phyloP scores from a whole-genome alignment of 2,888 invertebrate species.

The Nudaria mundana region DNA sequence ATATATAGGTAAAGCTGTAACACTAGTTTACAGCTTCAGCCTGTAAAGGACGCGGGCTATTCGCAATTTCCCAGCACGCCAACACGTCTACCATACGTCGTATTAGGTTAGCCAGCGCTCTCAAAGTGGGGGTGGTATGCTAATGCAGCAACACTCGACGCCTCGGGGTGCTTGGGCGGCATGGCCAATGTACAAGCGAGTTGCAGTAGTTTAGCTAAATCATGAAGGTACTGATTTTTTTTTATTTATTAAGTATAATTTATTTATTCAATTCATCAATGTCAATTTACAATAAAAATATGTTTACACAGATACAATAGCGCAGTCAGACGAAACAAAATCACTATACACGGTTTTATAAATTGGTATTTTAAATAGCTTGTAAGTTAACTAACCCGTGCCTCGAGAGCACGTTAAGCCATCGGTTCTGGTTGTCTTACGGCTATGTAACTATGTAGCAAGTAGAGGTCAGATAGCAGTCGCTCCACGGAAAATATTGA shows the following conservation, averaged over 20 bases:
- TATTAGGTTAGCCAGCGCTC: conserved; percentile 54
- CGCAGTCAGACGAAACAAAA: too few species aligned
- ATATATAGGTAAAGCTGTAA: conserved; percentile 1
- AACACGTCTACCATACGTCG: conserved; percentile 47
- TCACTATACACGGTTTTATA: too few species aligned
- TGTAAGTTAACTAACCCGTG: too few species aligned
- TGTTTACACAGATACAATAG: too few species aligned
- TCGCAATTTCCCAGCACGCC: conserved; percentile 46
- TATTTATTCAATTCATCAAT: not conserved
- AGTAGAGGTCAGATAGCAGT: too few species aligned
- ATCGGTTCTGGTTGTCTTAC: too few species aligned
- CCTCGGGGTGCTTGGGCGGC: conserved; percentile 30
- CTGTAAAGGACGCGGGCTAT: conserved; percentile 11
- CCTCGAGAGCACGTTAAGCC: too few species aligned
- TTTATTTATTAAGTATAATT: not conserved
- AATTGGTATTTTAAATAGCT: too few species aligned
- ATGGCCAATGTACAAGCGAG: not conserved
- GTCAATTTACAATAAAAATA: too few species aligned
- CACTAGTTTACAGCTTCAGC: conserved; percentile 4
- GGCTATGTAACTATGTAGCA: too few species aligned
- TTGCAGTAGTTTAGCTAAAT: conserved; percentile 13
- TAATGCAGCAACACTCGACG: conserved; percentile 49
- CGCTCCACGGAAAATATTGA: too few species aligned
- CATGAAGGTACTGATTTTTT: too few species aligned
- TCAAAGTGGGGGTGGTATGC: conserved; percentile 54